Evolutionary conservation across 2,888 invertebrate species (phyloP), one percentile per base, ranked within the genome.

Genomic region (Lagria hirta): DNA sequence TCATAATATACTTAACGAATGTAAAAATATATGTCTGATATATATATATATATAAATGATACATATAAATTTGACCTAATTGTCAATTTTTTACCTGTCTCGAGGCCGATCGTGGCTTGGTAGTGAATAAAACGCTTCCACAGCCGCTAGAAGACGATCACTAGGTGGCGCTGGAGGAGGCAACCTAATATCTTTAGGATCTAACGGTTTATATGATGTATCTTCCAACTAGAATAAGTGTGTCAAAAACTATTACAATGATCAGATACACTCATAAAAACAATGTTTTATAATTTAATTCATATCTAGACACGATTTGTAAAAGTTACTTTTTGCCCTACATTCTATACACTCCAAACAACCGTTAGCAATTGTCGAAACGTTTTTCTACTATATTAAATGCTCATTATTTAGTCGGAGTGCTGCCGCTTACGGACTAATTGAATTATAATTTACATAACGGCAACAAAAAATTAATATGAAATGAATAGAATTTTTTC

Each of bases 91-190:
- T 62, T 70, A 88, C 89, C 87, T 88, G 74, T 97, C 96, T 64
- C 96, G 78, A 0, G 97, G 96, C 45, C 93, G 80, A 65, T 98
- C 97, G 66, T 97, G 95, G 57, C 91, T 89, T 3, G 97, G 95
- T 15, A 89, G 84, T 1, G 90, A 86, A 72, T 98, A 98, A 76
- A 98, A 99, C 1, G 94, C 92, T 63, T 97, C 95, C 0, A 99
- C 88, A 4, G 98, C 97, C 11, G 90, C 89, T 18, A 97, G 75
- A 22, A 99, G 75, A 45, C 95, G 78, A 49, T 98, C 97, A 64
- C 86, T 94, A 7, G 97, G 97, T 14, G 97, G 95, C 49, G 92
- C 88, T 1, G 97, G 95, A 4, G 96, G 91, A 11, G 98, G 98
- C 49, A 99, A 76, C 30, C 96, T 82, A 55, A 99, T 91, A 52